These are phyloP conservation scores for Grantiella picta DNA, from an alignment of 2,113 vertebrate species.

Conservation along the genomic window DNA sequence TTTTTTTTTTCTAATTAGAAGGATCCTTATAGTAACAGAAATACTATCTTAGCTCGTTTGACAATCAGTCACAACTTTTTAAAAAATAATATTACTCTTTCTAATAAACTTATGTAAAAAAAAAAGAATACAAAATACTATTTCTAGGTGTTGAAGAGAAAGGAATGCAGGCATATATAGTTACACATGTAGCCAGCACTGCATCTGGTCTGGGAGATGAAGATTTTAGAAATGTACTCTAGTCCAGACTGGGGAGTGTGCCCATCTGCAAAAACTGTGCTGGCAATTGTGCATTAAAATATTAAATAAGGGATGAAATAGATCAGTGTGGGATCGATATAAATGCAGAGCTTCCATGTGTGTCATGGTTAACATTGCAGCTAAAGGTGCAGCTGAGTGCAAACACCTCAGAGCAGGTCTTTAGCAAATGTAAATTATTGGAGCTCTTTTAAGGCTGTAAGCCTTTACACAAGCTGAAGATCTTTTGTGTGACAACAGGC, in stretches of 20 bases:
- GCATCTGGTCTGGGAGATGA: neutral
- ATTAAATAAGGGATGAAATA: neutral
- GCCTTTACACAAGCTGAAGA: neutral
- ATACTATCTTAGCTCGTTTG: neutral
- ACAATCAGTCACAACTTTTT: conserved; percentile 38
- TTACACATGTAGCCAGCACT: neutral
- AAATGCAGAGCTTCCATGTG: neutral
- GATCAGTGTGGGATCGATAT: neutral
- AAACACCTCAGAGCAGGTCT: neutral
- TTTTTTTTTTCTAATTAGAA: neutral
- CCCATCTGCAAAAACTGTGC: neutral
- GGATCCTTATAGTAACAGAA: neutral
- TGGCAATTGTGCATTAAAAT: neutral
- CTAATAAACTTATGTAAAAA: neutral
- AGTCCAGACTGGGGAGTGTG: neutral
- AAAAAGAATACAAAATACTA: neutral
- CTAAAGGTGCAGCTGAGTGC: neutral
- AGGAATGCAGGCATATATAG: neutral
- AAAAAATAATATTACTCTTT: neutral
- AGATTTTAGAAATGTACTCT: neutral
- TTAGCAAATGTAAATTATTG: neutral
- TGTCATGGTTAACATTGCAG: neutral
- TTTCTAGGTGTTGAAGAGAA: neutral
- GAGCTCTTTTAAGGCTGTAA: neutral
- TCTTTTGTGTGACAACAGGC: neutral